Base-by-base conservation (phyloP, 1,140 invertebrate genomes). In the Streblospio benedicti region DNA sequence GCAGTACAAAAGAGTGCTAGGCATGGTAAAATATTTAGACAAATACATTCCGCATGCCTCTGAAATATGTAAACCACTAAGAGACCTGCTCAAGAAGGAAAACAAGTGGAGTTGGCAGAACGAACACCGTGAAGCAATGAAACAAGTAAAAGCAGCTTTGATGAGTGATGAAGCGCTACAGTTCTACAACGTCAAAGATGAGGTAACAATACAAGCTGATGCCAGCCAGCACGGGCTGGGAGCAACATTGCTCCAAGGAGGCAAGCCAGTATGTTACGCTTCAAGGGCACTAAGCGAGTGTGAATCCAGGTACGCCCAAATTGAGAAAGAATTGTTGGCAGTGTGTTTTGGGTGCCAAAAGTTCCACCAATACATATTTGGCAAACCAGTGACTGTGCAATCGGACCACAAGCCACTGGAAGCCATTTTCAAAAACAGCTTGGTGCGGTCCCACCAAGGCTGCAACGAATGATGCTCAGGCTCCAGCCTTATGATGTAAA, bases 271-370 rank as follows among this genome's bases (percentile, higher is more conserved):
- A 2, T 71, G 74, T 9, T 81, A 71, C 62, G 76, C 76, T 5
- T 81, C 76, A 3, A 58, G 76, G 30, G 68, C 74, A 5, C 59
- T 81, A 14, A 76, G 73, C 4, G 4, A 55, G 4, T 65, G 70
- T 43, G 75, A 83, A 65, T 38, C 65, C 35, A 79, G 79, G 41
- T 81, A 81, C 59, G 73, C 70, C 9, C 75, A 81, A 64, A 74
- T 81, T 0, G 77, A 82, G 56, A 74, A 75, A 57, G 79, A 83
- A 65, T 67, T 77, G 2, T 65, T 81, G 2, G 76, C 79, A 3
- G 76, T 81, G 35, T 67, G 81, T 4, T 82, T 79, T 60, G 71
- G 69, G 4, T 66, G 71, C 3, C 69, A 75, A 51, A 59, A 69
- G 38, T 80, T 79, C 67, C 73, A 75, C 57, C 49, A 72, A 30